phyloP scores from a whole-genome alignment of 1,140 invertebrate species.

The Tribolium madens region DNA sequence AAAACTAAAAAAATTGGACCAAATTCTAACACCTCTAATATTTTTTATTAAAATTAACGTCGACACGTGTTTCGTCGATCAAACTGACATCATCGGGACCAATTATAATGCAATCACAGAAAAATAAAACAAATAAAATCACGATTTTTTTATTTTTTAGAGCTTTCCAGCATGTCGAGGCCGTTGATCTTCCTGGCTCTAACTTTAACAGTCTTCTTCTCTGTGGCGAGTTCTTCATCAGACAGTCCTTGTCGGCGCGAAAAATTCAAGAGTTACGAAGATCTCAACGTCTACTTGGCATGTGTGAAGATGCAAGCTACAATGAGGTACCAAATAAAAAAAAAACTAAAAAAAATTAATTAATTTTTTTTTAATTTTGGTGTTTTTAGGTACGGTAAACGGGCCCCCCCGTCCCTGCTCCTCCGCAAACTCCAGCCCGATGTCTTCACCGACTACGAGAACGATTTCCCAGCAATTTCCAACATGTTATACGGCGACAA shows the following conservation, averaged over 20 bases:
- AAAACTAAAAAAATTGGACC: no score
- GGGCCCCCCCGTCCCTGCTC: not conserved
- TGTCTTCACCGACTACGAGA: conserved; percentile 21
- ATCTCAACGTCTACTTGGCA: not conserved
- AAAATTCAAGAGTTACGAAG: not conserved
- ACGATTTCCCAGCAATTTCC: not conserved
- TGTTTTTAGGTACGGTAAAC: conserved; percentile 33
- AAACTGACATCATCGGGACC: no score
- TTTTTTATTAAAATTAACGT: no score
- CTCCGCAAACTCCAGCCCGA: conserved; percentile 4
- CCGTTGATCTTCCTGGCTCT: not conserved
- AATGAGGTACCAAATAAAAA: no score
- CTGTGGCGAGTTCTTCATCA: not conserved
- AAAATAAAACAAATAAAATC: no score
- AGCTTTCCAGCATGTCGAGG: no score
- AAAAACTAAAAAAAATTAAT: no score
- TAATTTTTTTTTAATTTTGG: no score
- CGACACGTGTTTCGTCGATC: no score
- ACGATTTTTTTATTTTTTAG: no score
- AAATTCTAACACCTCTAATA: no score
- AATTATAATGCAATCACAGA: no score
- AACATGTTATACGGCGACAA: conserved; percentile 11
- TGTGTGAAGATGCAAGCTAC: not conserved
- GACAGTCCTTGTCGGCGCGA: not conserved
- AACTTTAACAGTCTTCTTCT: not conserved